These are phyloP conservation scores for Laticauda laticaudata DNA, from an alignment of 2,113 vertebrate species.

Conservation along the genomic window DNA sequence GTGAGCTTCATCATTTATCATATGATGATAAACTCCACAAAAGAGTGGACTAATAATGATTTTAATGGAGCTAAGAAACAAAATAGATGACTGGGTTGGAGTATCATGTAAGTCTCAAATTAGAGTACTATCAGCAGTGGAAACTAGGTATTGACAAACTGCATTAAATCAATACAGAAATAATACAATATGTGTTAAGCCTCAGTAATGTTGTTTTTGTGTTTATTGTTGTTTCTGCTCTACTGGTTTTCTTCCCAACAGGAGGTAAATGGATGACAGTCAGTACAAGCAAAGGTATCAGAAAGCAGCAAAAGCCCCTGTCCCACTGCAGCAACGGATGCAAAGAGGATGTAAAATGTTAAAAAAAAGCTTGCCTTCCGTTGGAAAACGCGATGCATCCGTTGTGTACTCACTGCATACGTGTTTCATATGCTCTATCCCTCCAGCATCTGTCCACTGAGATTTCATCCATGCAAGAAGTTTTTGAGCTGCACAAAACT, in stretches of 20 bases:
- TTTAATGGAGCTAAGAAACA: slow-evolving; percentile 48
- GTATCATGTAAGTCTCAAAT: slow-evolving; percentile 51
- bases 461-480: too few species aligned
- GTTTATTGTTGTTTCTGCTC: background rate
- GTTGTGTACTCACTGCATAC: too few species aligned
- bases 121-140: slow-evolving; percentile 39
- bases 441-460: too few species aligned
- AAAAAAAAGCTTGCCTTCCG: too few species aligned
- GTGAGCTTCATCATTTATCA: slow-evolving; percentile 47
- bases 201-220: background rate
- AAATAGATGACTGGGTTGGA: slow-evolving; percentile 44
- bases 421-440: too few species aligned
- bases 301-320: too few species aligned
- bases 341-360: too few species aligned
- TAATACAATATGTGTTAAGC: background rate
- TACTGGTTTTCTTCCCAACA: background rate
- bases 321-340: too few species aligned
- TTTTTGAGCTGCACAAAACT: too few species aligned
- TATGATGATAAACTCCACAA: slow-evolving; percentile 23
- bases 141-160: slow-evolving; percentile 46
- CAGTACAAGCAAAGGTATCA: background rate
- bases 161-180: background rate
- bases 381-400: too few species aligned
- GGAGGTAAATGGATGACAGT: background rate
- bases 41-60: slow-evolving; percentile 53